Evolutionary conservation across 2,113 vertebrate genomes (phyloP), one percentile per base, ranked within the genome.

Genomic region (Notothenia coriiceps): DNA sequence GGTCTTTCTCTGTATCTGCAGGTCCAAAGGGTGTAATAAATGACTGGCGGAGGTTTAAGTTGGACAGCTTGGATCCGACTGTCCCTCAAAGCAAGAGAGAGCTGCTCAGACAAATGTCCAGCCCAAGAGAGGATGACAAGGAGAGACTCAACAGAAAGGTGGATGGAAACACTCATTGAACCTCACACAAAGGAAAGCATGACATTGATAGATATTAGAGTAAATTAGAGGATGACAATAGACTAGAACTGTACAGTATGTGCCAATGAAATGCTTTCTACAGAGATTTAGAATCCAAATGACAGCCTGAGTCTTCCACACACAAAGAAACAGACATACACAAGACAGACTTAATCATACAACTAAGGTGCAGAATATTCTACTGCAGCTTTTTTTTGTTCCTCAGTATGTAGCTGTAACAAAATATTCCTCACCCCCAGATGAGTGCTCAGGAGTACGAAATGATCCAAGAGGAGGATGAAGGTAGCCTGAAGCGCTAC

Each of bases 21-120:
- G 98, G 98, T 56, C 98, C 98, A 60, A 99, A 99, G 92, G 98
- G 98, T 1, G 98, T 99, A 35, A 98, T 99, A 82, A 94, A 96
- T 77, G 98, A 99, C 91, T 99, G 98, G 98, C 95, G 97, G 75
- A 97, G 95, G 89, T 99, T 98, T 91, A 99, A 98, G 81, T 64
- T 99, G 92, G 97, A 97, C 89, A 98, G 96, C 0, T 92, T 97
- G 93, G 96, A 98, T 15, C 83, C 87, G 79, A 95, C 95, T 4
- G 84, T 95, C 50, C 93, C 97, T 73, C 77, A 92, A 11, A 95
- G 70, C 81, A 98, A 97, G 90, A 96, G 94, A 77, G 96, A 98
- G 86, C 95, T 99, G 33, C 96, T 99, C 12, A 95, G 96, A 81
- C 97, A 98, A 83, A 96, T 98, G 96, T 98, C 97, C 71, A 97